A percentile compares a stretch with the other conserved stretches of the same genome.
These are phyloP conservation scores for Channa striata DNA, from an alignment of 2,797 vertebrate genomes.

Conservation along the genomic window DNA sequence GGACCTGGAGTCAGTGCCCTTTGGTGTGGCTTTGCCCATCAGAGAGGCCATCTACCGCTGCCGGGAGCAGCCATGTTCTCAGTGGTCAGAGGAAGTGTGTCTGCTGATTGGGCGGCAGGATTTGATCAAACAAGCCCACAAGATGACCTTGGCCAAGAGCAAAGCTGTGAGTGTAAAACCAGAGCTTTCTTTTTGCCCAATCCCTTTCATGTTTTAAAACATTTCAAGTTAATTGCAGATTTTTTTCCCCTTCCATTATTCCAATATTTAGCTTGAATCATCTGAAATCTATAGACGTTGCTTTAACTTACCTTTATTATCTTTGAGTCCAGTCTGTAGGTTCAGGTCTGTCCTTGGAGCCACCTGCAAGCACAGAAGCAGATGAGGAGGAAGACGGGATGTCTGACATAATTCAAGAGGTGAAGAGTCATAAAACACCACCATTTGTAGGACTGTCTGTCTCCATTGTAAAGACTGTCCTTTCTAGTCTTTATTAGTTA, in stretches of 20 bases:
- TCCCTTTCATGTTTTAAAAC: too few species aligned
- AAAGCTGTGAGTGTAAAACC: constrained; percentile 89
- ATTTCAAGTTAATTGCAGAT: too few species aligned
- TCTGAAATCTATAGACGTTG: too few species aligned
- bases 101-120: constrained; percentile 96
- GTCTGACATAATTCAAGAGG: constrained; percentile 95
- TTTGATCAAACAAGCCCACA: constrained; percentile 94
- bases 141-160: constrained; percentile 90
- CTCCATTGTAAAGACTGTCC: not conserved
- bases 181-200: not conserved
- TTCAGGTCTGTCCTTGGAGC: constrained; percentile 89
- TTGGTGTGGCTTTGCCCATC: constrained; percentile 95
- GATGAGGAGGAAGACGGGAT: constrained; percentile 99
- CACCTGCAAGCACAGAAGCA: constrained; percentile 87
- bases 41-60: constrained; percentile 96
- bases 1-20: constrained; percentile 95
- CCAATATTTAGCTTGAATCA: too few species aligned
- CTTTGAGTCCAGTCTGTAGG: constrained; percentile 81
- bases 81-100: constrained; percentile 97
- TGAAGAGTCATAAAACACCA: constrained; percentile 63
- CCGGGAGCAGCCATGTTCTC: constrained; percentile 93
- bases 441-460: not conserved
- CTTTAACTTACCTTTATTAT: too few species aligned
- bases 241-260: too few species aligned
- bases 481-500: not conserved